phyloP scores from a whole-genome alignment of 2,113 vertebrate species.

The Egretta garzetta region DNA sequence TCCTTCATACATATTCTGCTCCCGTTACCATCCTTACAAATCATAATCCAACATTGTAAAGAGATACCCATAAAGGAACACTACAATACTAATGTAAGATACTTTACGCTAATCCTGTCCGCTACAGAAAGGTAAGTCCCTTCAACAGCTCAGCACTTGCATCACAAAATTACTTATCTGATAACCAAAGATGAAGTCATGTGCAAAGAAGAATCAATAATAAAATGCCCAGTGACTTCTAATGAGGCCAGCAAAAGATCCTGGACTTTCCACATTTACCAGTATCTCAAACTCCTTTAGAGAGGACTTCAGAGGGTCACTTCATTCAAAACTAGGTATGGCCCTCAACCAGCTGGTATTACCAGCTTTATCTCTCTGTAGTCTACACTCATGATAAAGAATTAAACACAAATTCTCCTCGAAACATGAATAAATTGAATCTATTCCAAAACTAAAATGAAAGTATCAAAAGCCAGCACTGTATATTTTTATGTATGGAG shows the following conservation, averaged over 20 bases:
- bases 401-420: background rate
- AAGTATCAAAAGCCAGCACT: background rate
- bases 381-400: background rate
- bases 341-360: background rate
- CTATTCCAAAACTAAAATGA: background rate
- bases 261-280: background rate
- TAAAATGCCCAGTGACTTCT: background rate
- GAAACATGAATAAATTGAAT: background rate
- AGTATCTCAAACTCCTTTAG: background rate
- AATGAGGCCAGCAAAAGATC: background rate
- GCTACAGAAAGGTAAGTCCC: background rate
- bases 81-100: background rate
- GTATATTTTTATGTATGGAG: background rate
- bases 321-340: background rate
- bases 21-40: background rate
- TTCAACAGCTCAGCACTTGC: background rate
- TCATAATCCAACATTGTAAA: background rate
- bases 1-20: background rate
- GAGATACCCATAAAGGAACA: background rate
- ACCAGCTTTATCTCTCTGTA: background rate
- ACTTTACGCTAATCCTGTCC: background rate
- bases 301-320: background rate
- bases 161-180: background rate
- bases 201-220: background rate
- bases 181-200: background rate